Conservation (phyloP, 2,888 invertebrate species). For the Sicus ferrugineus region DNA sequence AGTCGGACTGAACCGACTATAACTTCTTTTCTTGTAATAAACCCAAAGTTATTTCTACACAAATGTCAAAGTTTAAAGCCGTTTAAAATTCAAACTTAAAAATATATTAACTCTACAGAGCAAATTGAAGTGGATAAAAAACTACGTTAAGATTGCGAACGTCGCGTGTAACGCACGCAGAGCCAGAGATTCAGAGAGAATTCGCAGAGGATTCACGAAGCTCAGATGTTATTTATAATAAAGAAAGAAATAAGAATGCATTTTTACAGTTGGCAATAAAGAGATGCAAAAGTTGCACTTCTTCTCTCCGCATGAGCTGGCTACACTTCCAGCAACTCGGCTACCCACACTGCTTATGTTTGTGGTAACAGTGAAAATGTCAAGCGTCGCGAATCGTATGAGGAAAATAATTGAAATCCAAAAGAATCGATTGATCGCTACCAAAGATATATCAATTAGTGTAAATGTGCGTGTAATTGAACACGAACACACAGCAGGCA, state of each 20-base stretch:
- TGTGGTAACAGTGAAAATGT: constrained; percentile 5
- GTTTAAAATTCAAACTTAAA: background rate
- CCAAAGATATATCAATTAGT: constrained; percentile 31
- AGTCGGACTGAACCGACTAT: too few species aligned
- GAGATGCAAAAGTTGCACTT: constrained; percentile 20
- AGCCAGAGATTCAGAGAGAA: background rate
- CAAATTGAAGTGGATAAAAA: constrained; percentile 16
- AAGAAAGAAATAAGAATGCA: background rate
- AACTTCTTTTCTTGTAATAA: too few species aligned
- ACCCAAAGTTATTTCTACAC: too few species aligned
- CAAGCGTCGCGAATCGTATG: constrained; percentile 6
- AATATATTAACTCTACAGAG: background rate
- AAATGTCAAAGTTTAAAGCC: constrained; percentile 7
- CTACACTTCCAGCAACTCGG: constrained; percentile 2
- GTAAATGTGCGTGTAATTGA: constrained; percentile 28
- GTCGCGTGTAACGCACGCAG: background rate
- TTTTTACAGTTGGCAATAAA: background rate
- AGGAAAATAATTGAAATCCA: constrained; percentile 20
- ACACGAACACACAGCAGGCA: background rate
- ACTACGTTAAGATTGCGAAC: background rate
- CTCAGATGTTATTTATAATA: constrained; percentile 8
- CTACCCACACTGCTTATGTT: constrained; percentile 1
- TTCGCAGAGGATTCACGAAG: background rate
- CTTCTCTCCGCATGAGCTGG: background rate
- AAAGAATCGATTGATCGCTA: constrained; percentile 31